These are phyloP conservation scores for Dromius quadrimaculatus DNA, from an alignment of 2,888 invertebrate genomes.

Conservation along the genomic window DNA sequence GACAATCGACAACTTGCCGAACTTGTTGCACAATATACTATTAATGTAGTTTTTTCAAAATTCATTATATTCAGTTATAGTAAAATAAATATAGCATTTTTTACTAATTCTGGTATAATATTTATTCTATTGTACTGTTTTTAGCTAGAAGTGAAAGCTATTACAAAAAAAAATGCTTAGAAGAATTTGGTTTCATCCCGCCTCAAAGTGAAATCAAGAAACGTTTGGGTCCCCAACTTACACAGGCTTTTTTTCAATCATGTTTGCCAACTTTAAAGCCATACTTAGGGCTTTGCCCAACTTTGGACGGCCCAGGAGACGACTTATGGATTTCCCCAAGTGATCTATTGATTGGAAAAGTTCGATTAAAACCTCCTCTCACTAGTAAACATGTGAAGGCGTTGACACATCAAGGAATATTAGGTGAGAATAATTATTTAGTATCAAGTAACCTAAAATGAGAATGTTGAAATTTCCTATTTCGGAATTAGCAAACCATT, in stretches of 20 bases:
- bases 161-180: slow-evolving; percentile 57
- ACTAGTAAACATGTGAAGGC: slow-evolving; percentile 64
- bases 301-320: slow-evolving; percentile 62
- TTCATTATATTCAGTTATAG: too few species aligned
- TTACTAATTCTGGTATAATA: slow-evolving; percentile 5
- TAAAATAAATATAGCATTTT: background rate
- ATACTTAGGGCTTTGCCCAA: slow-evolving; percentile 61
- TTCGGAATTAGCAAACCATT: too few species aligned
- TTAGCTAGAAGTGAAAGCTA: slow-evolving; percentile 58
- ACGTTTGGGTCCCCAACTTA: slow-evolving; percentile 62
- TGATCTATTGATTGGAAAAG: slow-evolving; percentile 64
- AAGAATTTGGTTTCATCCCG: slow-evolving; percentile 60
- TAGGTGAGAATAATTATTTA: slow-evolving; percentile 60
- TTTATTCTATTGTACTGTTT: background rate
- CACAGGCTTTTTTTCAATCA: slow-evolving; percentile 62
- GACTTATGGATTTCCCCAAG: slow-evolving; percentile 67
- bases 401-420: slow-evolving; percentile 64
- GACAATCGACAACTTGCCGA: too few species aligned
- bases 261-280: slow-evolving; percentile 60
- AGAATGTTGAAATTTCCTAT: too few species aligned
- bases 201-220: slow-evolving; percentile 61
- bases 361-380: slow-evolving; percentile 64
- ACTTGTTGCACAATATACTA: too few species aligned
- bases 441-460: background rate
- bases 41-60: too few species aligned